These are phyloP conservation scores for Anabas testudineus DNA, from an alignment of 2,797 vertebrate genomes.

Conservation along the genomic window DNA sequence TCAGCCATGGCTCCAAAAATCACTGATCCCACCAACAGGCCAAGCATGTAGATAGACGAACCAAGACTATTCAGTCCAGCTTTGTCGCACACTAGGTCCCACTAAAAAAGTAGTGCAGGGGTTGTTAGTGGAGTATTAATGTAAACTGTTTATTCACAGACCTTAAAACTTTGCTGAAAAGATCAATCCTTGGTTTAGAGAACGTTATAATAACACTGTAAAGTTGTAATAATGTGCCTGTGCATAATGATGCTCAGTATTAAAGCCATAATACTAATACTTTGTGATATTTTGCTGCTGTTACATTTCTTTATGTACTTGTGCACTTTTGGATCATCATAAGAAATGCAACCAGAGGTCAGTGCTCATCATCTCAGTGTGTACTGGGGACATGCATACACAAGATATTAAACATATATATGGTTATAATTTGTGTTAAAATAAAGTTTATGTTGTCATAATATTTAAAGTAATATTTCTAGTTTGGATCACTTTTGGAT, in stretches of 20 bases:
- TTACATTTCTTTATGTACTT: not conserved
- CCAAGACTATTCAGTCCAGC: slow-evolving; percentile 76
- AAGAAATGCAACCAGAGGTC: not conserved
- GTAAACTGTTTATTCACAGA: no score
- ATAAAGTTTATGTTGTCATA: no score
- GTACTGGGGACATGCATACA: no score
- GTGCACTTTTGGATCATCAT: not conserved
- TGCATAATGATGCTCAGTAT: not conserved
- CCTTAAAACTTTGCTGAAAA: no score
- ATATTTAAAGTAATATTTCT: no score
- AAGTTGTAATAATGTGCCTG: not conserved
- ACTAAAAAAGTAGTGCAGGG: slow-evolving; percentile 56
- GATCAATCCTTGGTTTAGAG: no score
- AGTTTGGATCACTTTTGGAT: no score
- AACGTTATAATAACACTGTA: no score
- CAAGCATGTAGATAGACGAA: slow-evolving; percentile 83
- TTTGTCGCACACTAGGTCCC: slow-evolving; percentile 82
- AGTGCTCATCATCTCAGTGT: not conserved
- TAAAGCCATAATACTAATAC: not conserved
- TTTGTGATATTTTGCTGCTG: not conserved
- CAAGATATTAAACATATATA: no score
- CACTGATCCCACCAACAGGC: slow-evolving; percentile 80
- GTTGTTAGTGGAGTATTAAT: not conserved
- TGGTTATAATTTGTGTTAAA: no score
- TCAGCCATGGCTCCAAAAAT: slow-evolving; percentile 83